Evolutionary conservation across 2,797 vertebrate genomes (phyloP).

Genomic region (Acomys russatus): DNA sequence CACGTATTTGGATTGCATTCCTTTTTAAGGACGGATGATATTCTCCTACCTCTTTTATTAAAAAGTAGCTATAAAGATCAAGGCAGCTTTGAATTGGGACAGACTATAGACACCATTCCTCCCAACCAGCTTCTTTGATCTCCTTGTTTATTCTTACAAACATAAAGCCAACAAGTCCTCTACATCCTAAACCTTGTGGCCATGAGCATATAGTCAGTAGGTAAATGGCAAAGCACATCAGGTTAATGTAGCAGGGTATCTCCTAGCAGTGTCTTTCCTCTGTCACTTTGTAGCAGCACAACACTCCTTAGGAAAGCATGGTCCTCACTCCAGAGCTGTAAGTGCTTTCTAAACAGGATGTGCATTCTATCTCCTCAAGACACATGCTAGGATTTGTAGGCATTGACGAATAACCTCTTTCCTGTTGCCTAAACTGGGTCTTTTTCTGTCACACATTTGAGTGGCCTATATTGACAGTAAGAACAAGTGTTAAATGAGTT

Average conservation of each 20-base stretch:
- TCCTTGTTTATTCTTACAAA: constrained; percentile 19
- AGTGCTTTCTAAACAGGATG: background rate
- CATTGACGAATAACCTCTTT: background rate
- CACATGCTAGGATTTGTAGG: background rate
- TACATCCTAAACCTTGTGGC: background rate
- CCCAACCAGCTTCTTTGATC: background rate
- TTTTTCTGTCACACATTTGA: background rate
- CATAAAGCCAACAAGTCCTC: constrained; percentile 15
- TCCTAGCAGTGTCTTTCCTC: too few relatives aligned
- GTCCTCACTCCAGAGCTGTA: background rate
- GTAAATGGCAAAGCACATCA: background rate
- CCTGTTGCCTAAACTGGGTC: background rate
- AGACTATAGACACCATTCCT: background rate
- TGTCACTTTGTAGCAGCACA: background rate
- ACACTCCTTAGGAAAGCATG: background rate
- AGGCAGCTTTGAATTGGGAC: constrained; percentile 17
- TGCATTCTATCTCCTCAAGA: background rate
- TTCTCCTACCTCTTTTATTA: background rate
- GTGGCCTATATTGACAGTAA: background rate
- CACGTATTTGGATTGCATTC: background rate
- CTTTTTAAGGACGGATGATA: constrained; percentile 45
- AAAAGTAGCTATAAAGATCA: background rate
- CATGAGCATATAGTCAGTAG: background rate
- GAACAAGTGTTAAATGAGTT: background rate
- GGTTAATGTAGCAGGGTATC: background rate